Base-by-base conservation (phyloP, 2,888 invertebrate genomes). In the Acleris literana region DNA sequence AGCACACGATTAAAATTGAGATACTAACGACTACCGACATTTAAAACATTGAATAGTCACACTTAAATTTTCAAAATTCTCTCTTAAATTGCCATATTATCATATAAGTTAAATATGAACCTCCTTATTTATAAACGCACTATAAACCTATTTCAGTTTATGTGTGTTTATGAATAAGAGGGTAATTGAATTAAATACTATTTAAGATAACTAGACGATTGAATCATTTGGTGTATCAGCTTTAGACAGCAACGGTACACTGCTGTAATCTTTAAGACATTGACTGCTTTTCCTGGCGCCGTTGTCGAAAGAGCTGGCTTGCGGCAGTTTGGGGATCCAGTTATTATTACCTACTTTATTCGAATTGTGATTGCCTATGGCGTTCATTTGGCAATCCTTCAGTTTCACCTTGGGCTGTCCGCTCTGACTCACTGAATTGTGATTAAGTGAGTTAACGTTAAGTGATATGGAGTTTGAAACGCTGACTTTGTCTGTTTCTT, bases 301-400 rank as follows among this genome's bases (percentile, higher is more conserved):
- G 68, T 88, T 88, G 63, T 93, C 93, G 61, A 93, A 92, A 46
- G 92, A 92, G 71, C 88, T 91, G 1, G 93, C 87, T 13, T 91
- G 84, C 1, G 92, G 85, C 64, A 92, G 71, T 69, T 91, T 92
- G 1, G 91, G 83, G 70, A 92, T 86, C 92, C 93, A 93, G 80
- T 92, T 92, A 70, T 93, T 93, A 79, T 92, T 93, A 70, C 91
- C 93, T 76, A 88, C 79, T 76, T 90, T 90, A 80, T 83, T 87
- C 43, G 83, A 76, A 71, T 87, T 90, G 73, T 87, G 84, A 70
- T 87, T 89, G 22, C 83, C 82, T 44, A 87, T 76, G 4, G 87
- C 80, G 57, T 86, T 89, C 70, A 76, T 75, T 61, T 86, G 84
- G 44, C 80, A 81, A 46, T 91, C 91, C 81, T 89, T 92, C 79